A percentile compares a stretch with the other conserved stretches of the same genome.
phyloP scores from a whole-genome alignment of 2,113 vertebrate species.

The Recurvirostra avosetta region DNA sequence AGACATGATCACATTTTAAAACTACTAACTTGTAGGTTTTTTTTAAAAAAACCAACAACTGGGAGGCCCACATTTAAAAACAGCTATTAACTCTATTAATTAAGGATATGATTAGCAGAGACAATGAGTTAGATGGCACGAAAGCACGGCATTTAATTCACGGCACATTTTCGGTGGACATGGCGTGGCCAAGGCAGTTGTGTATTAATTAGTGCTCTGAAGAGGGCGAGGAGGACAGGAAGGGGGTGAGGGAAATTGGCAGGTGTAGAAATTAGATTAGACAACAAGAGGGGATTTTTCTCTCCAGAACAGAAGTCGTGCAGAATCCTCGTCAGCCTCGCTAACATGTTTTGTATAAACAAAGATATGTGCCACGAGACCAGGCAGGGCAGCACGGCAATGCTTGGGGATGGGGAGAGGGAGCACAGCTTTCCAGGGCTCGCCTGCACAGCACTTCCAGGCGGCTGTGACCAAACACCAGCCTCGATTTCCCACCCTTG shows the following conservation, averaged over 20 bases:
- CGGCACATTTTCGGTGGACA: constrained; percentile 19
- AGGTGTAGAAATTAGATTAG: constrained; percentile 67
- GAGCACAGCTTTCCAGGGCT: neutral
- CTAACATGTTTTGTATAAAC: neutral
- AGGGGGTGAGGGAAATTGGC: constrained; percentile 34
- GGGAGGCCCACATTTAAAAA: neutral
- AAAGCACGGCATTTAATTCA: constrained; percentile 36
- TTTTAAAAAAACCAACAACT: neutral
- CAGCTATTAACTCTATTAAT: constrained; percentile 40
- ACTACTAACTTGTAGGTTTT: constrained; percentile 27
- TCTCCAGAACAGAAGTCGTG: neutral
- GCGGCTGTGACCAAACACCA: neutral
- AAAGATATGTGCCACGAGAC: neutral
- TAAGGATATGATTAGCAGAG: constrained; percentile 57
- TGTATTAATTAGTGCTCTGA: constrained; percentile 59
- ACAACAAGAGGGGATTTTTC: constrained; percentile 32
- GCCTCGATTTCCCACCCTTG: neutral
- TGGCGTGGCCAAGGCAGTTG: neutral
- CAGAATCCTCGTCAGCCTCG: neutral
- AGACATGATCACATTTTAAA: constrained; percentile 44
- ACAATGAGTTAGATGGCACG: constrained; percentile 29
- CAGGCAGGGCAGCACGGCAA: neutral
- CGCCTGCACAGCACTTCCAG: neutral
- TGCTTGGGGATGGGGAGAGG: neutral
- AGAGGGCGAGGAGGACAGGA: neutral